Evolutionary conservation across 2,113 vertebrate species (phyloP), one percentile per base, ranked within the genome.

Genomic region (Illadopsis cleaveri): DNA sequence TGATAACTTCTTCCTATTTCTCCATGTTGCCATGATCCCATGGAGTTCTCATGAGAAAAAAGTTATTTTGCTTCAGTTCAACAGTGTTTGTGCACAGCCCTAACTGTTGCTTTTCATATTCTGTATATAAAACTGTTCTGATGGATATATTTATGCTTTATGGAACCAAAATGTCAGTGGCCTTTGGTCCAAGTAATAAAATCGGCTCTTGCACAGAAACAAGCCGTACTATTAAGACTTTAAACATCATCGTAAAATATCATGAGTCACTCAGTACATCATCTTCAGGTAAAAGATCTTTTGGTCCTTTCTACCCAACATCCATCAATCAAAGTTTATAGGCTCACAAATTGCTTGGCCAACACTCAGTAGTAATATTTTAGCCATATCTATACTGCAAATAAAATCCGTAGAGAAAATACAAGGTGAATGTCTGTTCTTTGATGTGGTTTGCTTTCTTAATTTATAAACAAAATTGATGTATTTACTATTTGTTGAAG

Each of bases 121-220:
- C 83, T 92, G 90, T 93, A 96, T 93, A 62, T 92, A 97, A 93
- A 86, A 42, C 57, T 85, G 14, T 76, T 96, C 71, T 62, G 79
- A 95, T 95, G 62, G 72, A 92, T 96, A 79, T 84, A 97, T 72
- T 25, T 93, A 72, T 90, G 35, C 86, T 95, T 97, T 94, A 97
- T 93, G 71, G 82, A 96, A 96, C 42, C 48, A 94, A 98, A 98
- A 98, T 96, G 68, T 90, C 95, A 94, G 62, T 92, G 78, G 81
- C 92, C 93, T 97, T 97, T 96, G 83, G 87, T 92, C 87, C 78
- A 94, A 89, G 92, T 89, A 96, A 96, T 98, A 97, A 98, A 97
- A 97, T 71, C 91, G 82, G 71, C 80, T 97, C 80, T 96, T 95
- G 94, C 66, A 86, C 91, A 84, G 84, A 97, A 97, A 97, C 87